Conservation (phyloP, 2,113 vertebrate species). For the Gnathonemus longibarbis region DNA sequence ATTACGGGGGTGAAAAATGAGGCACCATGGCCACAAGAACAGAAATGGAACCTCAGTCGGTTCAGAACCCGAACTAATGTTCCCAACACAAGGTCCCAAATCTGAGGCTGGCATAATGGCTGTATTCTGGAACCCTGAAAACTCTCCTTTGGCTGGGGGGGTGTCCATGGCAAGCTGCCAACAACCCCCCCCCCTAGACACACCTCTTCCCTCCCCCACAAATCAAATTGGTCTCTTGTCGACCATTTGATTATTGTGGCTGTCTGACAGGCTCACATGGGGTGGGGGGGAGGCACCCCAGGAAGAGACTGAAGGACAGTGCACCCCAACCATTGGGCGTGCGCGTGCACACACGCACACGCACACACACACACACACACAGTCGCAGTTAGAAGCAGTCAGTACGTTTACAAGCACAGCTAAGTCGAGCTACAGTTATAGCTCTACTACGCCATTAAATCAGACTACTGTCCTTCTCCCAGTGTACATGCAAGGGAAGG, state of each 20-base stretch:
- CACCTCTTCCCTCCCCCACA: background rate
- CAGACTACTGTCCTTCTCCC: too few species aligned
- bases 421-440: too few species aligned
- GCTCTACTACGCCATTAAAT: too few species aligned
- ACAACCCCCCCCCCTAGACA: background rate
- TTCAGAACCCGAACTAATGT: background rate
- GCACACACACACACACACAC: background rate
- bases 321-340: background rate
- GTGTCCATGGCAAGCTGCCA: background rate
- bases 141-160: background rate
- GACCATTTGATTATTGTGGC: background rate
- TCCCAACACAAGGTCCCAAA: background rate
- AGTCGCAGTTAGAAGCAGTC: background rate
- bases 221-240: constrained; percentile 12
- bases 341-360: too few species aligned
- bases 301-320: background rate
- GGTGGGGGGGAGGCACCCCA: background rate
- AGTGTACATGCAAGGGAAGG: too few species aligned
- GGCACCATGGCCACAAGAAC: background rate
- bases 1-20: background rate
- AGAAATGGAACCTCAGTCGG: background rate
- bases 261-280: background rate
- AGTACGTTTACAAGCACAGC: too few species aligned
- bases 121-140: background rate
- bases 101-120: background rate